phyloP scores from a whole-genome alignment of 2,113 vertebrate species.

The Macaca mulatta region DNA sequence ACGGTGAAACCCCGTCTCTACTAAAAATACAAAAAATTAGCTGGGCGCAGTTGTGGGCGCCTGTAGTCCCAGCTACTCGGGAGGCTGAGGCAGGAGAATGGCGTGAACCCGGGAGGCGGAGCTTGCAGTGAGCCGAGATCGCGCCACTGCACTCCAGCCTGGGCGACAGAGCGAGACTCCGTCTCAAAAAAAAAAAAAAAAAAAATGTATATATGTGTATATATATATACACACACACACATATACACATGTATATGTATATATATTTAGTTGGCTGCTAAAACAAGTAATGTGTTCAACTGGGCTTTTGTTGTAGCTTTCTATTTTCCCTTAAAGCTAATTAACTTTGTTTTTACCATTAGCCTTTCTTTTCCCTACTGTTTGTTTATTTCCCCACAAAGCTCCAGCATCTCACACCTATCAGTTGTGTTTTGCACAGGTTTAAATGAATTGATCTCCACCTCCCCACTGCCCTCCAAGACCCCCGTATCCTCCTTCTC shows the following conservation, averaged over 20 bases:
- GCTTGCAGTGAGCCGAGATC: too few relatives aligned
- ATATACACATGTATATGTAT: too few relatives aligned
- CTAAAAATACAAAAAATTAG: too few relatives aligned
- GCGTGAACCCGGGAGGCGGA: too few relatives aligned
- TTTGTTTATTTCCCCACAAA: not conserved
- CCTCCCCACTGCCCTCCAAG: not conserved
- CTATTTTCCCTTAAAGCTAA: fast-evolving
- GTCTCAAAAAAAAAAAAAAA: too few relatives aligned
- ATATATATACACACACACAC: too few relatives aligned
- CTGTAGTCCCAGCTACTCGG: too few relatives aligned
- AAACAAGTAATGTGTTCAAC: not conserved
- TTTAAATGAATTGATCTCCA: not conserved
- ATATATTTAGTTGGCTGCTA: too few relatives aligned
- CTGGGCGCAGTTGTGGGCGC: fast-evolving
- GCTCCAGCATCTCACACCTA: not conserved
- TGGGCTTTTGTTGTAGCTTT: not conserved
- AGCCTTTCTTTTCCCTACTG: not conserved
- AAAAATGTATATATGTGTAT: fast-evolving
- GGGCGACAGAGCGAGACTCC: too few relatives aligned
- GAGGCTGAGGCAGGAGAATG: too few relatives aligned
- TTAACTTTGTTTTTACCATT: not conserved
- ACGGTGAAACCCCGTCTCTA: too few relatives aligned
- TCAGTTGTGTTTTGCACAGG: not conserved
- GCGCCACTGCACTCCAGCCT: too few relatives aligned
- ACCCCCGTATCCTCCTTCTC: fast-evolving